A percentile compares a stretch with the other conserved stretches of the same genome.
These are phyloP conservation scores for Podiceps cristatus DNA, from an alignment of 2,113 vertebrate species.

Conservation along the genomic window DNA sequence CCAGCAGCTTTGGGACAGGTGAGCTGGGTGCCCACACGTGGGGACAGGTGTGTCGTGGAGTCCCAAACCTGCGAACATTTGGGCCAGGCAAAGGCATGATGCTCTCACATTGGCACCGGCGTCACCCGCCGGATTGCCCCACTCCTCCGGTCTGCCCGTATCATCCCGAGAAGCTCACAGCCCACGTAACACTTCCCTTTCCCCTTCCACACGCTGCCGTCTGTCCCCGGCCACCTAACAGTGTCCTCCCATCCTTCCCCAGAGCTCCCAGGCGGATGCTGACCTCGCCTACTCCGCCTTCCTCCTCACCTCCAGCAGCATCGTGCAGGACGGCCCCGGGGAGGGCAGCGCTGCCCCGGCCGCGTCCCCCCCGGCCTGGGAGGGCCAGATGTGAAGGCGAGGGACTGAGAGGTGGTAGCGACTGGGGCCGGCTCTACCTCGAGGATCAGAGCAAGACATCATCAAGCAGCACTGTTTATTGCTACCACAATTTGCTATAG, in stretches of 20 bases:
- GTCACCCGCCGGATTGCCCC: rapidly evolving
- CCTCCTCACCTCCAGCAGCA: slow-evolving; percentile 53
- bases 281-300: slow-evolving; percentile 76
- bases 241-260: background rate
- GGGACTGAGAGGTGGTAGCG: background rate
- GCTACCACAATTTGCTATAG: background rate
- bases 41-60: rapidly evolving
- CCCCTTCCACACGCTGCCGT: rapidly evolving
- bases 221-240: rapidly evolving
- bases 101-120: rapidly evolving
- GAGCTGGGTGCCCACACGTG: rapidly evolving
- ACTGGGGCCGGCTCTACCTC: background rate
- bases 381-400: background rate
- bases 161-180: background rate
- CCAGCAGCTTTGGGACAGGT: background rate
- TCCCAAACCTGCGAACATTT: background rate
- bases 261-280: slow-evolving; percentile 80
- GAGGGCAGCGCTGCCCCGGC: background rate
- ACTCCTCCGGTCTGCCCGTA: rapidly evolving
- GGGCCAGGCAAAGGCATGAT: rapidly evolving
- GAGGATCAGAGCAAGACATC: background rate
- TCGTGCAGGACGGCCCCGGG: background rate
- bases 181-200: background rate
- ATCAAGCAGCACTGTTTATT: background rate
- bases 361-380: rapidly evolving